Conservation (phyloP, 1,140 invertebrate genomes). For the Zaprionus vittiger region DNA sequence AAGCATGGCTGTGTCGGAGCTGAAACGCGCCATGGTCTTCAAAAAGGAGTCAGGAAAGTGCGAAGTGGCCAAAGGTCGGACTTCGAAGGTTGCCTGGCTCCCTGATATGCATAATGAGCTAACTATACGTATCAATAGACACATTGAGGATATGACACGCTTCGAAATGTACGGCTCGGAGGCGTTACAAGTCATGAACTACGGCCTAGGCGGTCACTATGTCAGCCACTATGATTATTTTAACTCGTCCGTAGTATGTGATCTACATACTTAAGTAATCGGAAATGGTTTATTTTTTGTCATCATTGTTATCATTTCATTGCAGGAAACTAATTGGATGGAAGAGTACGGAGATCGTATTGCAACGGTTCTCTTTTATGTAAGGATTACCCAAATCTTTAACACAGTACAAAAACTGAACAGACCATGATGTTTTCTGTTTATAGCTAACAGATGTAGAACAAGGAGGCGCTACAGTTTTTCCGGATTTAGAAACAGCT, state of each 20-base stretch:
- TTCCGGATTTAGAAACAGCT: constrained; percentile 92
- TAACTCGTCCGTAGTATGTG: constrained; percentile 54
- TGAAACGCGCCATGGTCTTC: constrained; percentile 92
- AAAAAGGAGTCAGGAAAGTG: constrained; percentile 91
- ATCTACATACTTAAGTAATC: neutral
- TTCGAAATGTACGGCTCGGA: constrained; percentile 86
- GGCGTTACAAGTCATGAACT: constrained; percentile 88
- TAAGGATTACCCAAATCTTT: constrained; percentile 29
- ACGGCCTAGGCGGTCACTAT: constrained; percentile 90
- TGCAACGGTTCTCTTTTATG: constrained; percentile 77
- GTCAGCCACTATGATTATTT: constrained; percentile 90
- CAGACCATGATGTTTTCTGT: neutral
- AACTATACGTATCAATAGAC: constrained; percentile 89
- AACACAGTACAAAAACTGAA: neutral
- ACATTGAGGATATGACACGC: constrained; percentile 91
- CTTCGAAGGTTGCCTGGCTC: constrained; percentile 98
- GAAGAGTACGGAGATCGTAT: constrained; percentile 67
- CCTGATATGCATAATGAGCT: constrained; percentile 91
- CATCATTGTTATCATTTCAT: neutral
- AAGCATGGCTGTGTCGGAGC: constrained; percentile 92
- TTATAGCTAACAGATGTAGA: constrained; percentile 95
- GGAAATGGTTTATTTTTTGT: neutral
- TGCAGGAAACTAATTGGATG: constrained; percentile 29
- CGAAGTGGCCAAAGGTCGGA: constrained; percentile 95
- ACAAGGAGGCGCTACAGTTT: constrained; percentile 97